Conservation (phyloP, 2,888 invertebrate species). For the Lycocerus yunnanus region DNA sequence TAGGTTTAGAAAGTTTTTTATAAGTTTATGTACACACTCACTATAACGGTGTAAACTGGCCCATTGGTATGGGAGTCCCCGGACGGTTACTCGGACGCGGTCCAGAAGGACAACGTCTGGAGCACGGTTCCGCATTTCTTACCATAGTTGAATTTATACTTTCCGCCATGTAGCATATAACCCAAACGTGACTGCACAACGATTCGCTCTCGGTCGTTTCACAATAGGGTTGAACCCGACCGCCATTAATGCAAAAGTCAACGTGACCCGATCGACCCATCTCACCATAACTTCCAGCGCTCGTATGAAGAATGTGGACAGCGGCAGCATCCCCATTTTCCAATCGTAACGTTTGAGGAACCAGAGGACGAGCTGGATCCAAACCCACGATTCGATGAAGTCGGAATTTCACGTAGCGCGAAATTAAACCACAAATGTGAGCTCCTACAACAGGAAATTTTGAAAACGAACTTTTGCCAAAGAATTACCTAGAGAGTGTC, state of each 20-base stretch:
- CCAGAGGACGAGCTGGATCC: slow-evolving; percentile 76
- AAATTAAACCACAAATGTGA: slow-evolving; percentile 76
- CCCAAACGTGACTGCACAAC: slow-evolving; percentile 80
- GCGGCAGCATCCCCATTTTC: slow-evolving; percentile 77
- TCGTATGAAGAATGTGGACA: slow-evolving; percentile 79
- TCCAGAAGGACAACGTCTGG: slow-evolving; percentile 72
- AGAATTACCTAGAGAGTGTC: slow-evolving; percentile 63
- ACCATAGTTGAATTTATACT: slow-evolving; percentile 65
- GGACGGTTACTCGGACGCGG: slow-evolving; percentile 60
- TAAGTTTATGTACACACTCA: slow-evolving; percentile 46
- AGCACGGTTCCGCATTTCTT: slow-evolving; percentile 70
- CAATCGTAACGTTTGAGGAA: slow-evolving; percentile 67
- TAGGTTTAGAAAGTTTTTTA: not conserved
- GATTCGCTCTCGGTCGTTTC: slow-evolving; percentile 73
- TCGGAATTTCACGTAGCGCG: slow-evolving; percentile 73
- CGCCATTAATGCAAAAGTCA: slow-evolving; percentile 81
- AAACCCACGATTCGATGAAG: slow-evolving; percentile 73
- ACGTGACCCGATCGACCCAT: slow-evolving; percentile 74
- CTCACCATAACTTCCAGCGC: slow-evolving; percentile 80
- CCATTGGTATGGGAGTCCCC: slow-evolving; percentile 66
- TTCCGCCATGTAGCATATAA: slow-evolving; percentile 79
- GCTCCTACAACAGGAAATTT: slow-evolving; percentile 59
- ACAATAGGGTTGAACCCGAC: slow-evolving; percentile 76
- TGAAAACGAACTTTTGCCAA: too few species aligned
- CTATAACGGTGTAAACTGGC: slow-evolving; percentile 74